A percentile compares a stretch with the other conserved stretches of the same genome.
These are phyloP conservation scores for Macaria liturata DNA, from an alignment of 2,888 invertebrate species.

Conservation along the genomic window DNA sequence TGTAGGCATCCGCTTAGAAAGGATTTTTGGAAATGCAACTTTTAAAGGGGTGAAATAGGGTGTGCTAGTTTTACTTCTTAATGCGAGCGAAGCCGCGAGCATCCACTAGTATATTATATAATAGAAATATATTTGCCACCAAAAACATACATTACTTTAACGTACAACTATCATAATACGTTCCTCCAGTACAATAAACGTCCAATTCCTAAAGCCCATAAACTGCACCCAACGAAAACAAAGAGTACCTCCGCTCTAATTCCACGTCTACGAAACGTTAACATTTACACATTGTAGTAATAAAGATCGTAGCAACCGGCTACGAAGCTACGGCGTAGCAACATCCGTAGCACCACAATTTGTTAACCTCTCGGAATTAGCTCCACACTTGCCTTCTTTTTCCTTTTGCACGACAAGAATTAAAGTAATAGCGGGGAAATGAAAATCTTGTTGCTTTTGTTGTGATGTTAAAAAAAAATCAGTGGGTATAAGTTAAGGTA, in stretches of 20 bases:
- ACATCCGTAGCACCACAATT: conserved; percentile 69
- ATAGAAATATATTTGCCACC: no score
- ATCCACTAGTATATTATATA: no score
- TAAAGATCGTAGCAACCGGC: conserved; percentile 64
- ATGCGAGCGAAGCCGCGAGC: no score
- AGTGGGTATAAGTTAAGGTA: no score
- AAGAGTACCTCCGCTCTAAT: conserved; percentile 33
- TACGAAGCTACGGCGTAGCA: conserved; percentile 56
- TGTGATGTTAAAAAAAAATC: no score
- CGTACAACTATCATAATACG: no score
- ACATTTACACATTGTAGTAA: conserved; percentile 66
- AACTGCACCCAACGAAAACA: conserved; percentile 22
- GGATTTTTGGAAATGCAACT: no score
- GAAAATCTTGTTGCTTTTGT: conserved; percentile 8
- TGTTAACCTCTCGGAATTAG: conserved; percentile 73
- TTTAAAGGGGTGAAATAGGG: no score
- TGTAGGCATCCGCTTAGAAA: no score
- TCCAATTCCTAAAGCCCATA: conserved; percentile 20
- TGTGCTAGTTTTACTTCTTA: no score
- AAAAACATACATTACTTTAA: no score
- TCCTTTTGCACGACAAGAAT: conserved; percentile 46
- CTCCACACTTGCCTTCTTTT: conserved; percentile 53
- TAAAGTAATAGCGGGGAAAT: conserved; percentile 61
- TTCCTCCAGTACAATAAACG: no score
- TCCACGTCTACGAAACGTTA: conserved; percentile 53